A percentile compares a stretch with the other conserved stretches of the same genome.
These are phyloP conservation scores for Asbolus verrucosus DNA, from an alignment of 1,140 invertebrate genomes.

Conservation along the genomic window DNA sequence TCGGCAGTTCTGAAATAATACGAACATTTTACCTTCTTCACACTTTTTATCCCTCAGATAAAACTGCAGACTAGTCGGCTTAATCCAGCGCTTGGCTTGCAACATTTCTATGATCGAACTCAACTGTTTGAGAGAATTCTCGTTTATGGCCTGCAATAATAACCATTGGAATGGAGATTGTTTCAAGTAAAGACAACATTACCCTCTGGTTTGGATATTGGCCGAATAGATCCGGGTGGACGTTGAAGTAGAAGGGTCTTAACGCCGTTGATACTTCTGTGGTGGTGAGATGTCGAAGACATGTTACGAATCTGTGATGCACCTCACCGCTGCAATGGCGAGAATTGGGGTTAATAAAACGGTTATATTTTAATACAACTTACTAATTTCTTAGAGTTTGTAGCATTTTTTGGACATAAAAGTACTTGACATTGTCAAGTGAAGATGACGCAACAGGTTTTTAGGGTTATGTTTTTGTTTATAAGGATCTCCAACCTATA, in stretches of 20 bases:
- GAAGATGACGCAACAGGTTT: slow-evolving; percentile 10
- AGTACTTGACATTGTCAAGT: neutral
- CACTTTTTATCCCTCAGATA: slow-evolving; percentile 78
- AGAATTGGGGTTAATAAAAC: too few species aligned
- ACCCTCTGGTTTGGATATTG: slow-evolving; percentile 90
- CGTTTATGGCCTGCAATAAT: slow-evolving; percentile 83
- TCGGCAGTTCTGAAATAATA: slow-evolving; percentile 9
- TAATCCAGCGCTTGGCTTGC: slow-evolving; percentile 71
- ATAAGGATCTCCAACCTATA: neutral
- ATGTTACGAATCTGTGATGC: slow-evolving; percentile 14
- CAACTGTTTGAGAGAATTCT: slow-evolving; percentile 88
- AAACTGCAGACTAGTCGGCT: slow-evolving; percentile 77
- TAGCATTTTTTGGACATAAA: slow-evolving; percentile 30
- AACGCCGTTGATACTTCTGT: slow-evolving; percentile 89
- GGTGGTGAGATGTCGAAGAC: slow-evolving; percentile 68
- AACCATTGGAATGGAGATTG: slow-evolving; percentile 49
- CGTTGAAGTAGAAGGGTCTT: slow-evolving; percentile 93
- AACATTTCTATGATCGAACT: slow-evolving; percentile 85
- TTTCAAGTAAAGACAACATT: slow-evolving; percentile 51
- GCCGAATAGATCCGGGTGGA: slow-evolving; percentile 95
- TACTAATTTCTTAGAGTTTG: slow-evolving; percentile 21
- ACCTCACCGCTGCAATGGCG: slow-evolving; percentile 19
- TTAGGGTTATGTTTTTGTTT: slow-evolving; percentile 29
- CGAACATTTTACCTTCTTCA: slow-evolving; percentile 65
- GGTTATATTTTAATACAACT: neutral